phyloP scores from a whole-genome alignment of 2,888 invertebrate genomes.

The Marasmarcha lunaedactyla region DNA sequence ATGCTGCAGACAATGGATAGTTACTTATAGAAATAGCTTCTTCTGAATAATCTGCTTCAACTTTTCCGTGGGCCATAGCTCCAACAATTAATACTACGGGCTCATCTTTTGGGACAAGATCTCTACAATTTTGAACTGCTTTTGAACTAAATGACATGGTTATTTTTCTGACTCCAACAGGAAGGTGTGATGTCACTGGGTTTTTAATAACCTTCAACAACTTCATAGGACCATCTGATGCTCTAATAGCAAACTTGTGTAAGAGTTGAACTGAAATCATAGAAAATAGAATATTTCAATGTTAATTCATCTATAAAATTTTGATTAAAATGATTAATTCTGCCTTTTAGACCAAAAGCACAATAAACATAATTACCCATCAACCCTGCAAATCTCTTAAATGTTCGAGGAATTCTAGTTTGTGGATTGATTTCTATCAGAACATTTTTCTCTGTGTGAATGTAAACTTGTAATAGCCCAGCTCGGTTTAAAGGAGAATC shows the following conservation, averaged over 20 bases:
- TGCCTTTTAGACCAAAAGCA: too few relatives aligned
- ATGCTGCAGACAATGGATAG: slow-evolving; percentile 95
- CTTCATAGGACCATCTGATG: slow-evolving; percentile 89
- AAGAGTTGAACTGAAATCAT: slow-evolving; percentile 88
- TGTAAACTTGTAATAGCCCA: slow-evolving; percentile 94
- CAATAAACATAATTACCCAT: too few relatives aligned
- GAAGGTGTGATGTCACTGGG: slow-evolving; percentile 93
- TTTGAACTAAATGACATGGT: slow-evolving; percentile 91
- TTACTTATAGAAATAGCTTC: slow-evolving; percentile 92
- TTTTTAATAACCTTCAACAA: slow-evolving; percentile 96
- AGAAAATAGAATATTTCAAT: too few relatives aligned
- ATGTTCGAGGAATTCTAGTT: slow-evolving; percentile 96
- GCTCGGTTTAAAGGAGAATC: slow-evolving; percentile 98
- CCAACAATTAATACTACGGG: slow-evolving; percentile 94
- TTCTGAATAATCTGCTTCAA: slow-evolving; percentile 90
- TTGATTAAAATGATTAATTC: neutral
- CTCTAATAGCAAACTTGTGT: slow-evolving; percentile 93
- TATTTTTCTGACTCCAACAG: slow-evolving; percentile 91
- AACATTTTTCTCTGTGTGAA: slow-evolving; percentile 92
- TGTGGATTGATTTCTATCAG: slow-evolving; percentile 97
- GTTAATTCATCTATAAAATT: too few relatives aligned
- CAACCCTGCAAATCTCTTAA: slow-evolving; percentile 95
- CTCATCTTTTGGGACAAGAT: slow-evolving; percentile 82
- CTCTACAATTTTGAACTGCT: slow-evolving; percentile 74
- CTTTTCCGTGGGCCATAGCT: slow-evolving; percentile 97